Evolutionary conservation across 2,888 invertebrate species (phyloP), one percentile per base, ranked within the genome.

Genomic region (Tiphia femorata): DNA sequence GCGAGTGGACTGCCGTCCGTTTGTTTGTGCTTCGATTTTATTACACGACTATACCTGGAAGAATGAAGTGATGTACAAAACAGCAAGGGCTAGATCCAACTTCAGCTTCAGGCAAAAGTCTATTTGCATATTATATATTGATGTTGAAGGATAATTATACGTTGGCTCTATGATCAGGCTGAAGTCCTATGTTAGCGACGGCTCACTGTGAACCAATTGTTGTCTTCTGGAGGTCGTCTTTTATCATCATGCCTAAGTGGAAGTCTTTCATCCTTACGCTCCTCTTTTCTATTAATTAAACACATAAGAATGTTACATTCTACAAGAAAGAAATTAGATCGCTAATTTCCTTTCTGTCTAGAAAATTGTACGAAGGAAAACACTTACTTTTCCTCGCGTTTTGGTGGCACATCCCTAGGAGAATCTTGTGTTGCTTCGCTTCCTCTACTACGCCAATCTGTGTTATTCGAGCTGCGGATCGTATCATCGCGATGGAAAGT

Each of bases 151-250:
- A 58, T 51, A 44, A 57, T 14, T 60, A 44, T 53, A 59, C 46
- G 41, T 58, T 44, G 62, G 40, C 42, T 47, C 42, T 50, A 44
- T 46, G 3, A 43, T 19, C 30, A 17, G 14, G 35, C 27, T 60
- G 37, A n/a, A 17, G 10, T 27, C 51, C 33, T 48, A 51, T 47
- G 43, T 75, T 78, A 83, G 68, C 81, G 83, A 49, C 82, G 76
- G 54, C 71, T 69, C 47, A 83, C 84, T 68, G 70, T 79, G 19
- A 79, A 80, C 83, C 84, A 84, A 23, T 78, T 77, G 29, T 86
- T 87, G 2, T 87, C 87, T 27, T 86, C 84, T 3, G 82, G 82
- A 41, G 83, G 83, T 53, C 83, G 85, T 47, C 81, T 80, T 52
- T 70, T 72, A 12, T 75, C 73, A 21, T 77, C 71, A 17, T 62